phyloP scores from a whole-genome alignment of 2,113 vertebrate genomes.

The Capreolus pygargus region DNA sequence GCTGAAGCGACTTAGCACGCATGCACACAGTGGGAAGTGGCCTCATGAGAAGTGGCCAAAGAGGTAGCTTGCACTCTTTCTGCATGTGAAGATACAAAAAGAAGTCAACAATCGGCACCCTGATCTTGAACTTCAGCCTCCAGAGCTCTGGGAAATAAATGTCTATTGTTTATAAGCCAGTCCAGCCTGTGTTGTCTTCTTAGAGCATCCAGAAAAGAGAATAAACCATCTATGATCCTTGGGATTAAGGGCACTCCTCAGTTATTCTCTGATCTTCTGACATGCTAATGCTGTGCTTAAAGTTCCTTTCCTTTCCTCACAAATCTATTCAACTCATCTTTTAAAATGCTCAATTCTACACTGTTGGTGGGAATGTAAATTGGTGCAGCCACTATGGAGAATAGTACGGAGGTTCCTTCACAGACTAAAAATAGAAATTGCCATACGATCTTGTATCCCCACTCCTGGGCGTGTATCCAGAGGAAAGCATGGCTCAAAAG shows the following conservation, averaged over 20 bases:
- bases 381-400: not conserved
- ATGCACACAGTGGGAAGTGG: not conserved
- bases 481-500: accelerated
- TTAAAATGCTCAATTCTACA: not conserved
- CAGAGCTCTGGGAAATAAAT: not conserved
- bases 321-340: not conserved
- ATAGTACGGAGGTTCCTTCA: not conserved
- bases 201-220: not conserved
- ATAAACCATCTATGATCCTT: not conserved
- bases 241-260: not conserved
- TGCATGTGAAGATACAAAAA: not conserved
- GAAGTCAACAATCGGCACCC: not conserved
- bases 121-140: not conserved
- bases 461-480: not conserved
- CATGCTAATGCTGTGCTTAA: not conserved
- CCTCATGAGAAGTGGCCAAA: not conserved
- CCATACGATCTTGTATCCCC: not conserved
- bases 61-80: not conserved
- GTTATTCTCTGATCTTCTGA: not conserved
- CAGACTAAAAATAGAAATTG: not conserved
- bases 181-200: not conserved
- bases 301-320: not conserved
- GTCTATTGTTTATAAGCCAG: not conserved
- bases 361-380: not conserved
- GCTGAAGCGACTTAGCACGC: not conserved